These are phyloP conservation scores for Galerucella calmariensis DNA, from an alignment of 2,888 invertebrate species.

Conservation along the genomic window DNA sequence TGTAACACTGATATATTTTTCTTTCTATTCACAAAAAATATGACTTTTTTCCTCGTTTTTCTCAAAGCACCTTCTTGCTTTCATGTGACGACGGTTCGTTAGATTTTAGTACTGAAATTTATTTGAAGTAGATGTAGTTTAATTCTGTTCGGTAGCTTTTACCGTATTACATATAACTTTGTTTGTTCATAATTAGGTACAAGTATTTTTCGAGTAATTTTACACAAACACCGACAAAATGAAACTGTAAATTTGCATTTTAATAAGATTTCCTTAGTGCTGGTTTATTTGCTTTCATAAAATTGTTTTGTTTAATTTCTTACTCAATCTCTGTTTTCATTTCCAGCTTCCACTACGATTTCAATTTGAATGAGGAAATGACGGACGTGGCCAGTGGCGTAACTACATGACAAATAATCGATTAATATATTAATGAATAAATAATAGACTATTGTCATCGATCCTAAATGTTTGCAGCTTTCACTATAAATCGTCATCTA, in stretches of 20 bases:
- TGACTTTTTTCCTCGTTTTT: slow-evolving; percentile 20
- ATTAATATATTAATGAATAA: too few relatives aligned
- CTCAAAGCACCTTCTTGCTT: slow-evolving; percentile 41
- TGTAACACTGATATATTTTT: too few relatives aligned
- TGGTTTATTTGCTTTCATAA: slow-evolving; percentile 42
- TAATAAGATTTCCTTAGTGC: slow-evolving; percentile 48
- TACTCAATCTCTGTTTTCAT: slow-evolving; percentile 37
- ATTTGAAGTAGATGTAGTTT: slow-evolving; percentile 54
- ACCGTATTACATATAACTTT: slow-evolving; percentile 43
- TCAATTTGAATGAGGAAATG: slow-evolving; percentile 32
- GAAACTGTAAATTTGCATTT: slow-evolving; percentile 53
- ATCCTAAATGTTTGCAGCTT: too few relatives aligned
- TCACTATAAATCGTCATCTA: too few relatives aligned
- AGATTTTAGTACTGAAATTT: slow-evolving; percentile 52
- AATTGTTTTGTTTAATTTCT: slow-evolving; percentile 45
- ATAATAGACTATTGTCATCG: too few relatives aligned
- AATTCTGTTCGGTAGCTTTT: slow-evolving; percentile 51
- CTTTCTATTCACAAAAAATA: too few relatives aligned
- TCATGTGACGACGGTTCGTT: slow-evolving; percentile 49
- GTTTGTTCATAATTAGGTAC: slow-evolving; percentile 50
- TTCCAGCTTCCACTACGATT: slow-evolving; percentile 34
- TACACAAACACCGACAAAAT: slow-evolving; percentile 48
- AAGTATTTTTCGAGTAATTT: slow-evolving; percentile 53
- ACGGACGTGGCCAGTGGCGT: slow-evolving; percentile 16
- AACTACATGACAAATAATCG: not conserved